A percentile compares a stretch with the other conserved stretches of the same genome.
Evolutionary conservation across 1,140 invertebrate species (phyloP).

Genomic region (Drosophila simulans): DNA sequence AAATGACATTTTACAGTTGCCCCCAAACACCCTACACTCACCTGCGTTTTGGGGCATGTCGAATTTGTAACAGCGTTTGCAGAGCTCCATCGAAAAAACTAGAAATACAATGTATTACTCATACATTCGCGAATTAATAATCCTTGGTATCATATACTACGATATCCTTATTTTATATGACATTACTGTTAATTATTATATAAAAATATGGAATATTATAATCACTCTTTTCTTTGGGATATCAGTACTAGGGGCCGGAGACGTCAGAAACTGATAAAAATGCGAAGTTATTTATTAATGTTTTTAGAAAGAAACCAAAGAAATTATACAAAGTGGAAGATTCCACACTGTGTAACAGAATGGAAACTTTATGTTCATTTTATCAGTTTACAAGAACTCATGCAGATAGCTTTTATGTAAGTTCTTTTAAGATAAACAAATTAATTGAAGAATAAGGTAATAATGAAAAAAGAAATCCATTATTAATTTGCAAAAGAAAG

Average conservation of each 20-base stretch:
- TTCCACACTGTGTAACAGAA: neutral
- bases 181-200: too few relatives aligned
- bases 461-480: too few relatives aligned
- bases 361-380: neutral
- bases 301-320: neutral
- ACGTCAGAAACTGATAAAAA: neutral
- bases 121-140: neutral
- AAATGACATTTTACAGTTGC: slow-evolving; percentile 47
- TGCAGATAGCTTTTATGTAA: neutral
- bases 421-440: neutral
- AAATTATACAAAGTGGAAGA: neutral
- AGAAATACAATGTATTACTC: neutral
- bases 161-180: too few relatives aligned
- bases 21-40: slow-evolving; percentile 10
- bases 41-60: neutral
- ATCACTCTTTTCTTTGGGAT: too few relatives aligned
- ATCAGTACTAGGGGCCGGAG: neutral
- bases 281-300: too few relatives aligned
- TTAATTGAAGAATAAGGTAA: too few relatives aligned
- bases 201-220: too few relatives aligned
- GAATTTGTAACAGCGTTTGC: neutral
- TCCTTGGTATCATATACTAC: too few relatives aligned
- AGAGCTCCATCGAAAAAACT: neutral
- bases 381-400: neutral
- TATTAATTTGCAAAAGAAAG: too few relatives aligned